Evolutionary conservation across 2,113 vertebrate genomes (phyloP).

Genomic region (Entomyzon cyanotis): DNA sequence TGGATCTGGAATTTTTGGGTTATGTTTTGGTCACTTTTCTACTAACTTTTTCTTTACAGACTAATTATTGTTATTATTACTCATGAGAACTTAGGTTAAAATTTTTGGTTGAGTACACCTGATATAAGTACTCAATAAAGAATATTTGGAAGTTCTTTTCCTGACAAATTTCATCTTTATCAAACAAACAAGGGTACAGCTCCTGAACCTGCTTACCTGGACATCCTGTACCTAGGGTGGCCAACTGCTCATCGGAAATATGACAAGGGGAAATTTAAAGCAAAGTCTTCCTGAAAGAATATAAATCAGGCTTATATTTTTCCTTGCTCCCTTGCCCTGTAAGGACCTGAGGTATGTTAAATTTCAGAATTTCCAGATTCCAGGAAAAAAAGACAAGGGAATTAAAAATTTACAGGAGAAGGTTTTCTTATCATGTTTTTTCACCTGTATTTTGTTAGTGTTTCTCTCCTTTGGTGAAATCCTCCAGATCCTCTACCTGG

Average conservation of each 20-base stretch:
- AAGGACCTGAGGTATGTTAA: background rate
- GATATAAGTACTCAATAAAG: background rate
- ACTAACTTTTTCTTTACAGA: background rate
- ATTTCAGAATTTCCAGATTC: background rate
- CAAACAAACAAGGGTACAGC: background rate
- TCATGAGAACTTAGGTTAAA: background rate
- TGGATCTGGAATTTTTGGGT: background rate
- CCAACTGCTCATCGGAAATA: background rate
- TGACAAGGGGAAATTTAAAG: slow-evolving; percentile 27
- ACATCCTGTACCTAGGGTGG: background rate
- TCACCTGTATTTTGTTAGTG: fast-evolving
- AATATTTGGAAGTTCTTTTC: background rate
- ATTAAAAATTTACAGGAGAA: background rate
- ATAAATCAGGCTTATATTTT: slow-evolving; percentile 20
- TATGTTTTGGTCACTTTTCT: background rate
- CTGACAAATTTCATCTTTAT: background rate
- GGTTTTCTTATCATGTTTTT: background rate
- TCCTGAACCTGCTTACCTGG: background rate
- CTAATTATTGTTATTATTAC: background rate
- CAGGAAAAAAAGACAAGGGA: background rate
- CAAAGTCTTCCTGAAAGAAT: background rate
- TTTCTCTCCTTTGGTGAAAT: background rate
- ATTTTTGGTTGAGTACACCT: background rate
- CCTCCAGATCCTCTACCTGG: background rate
- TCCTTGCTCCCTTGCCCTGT: background rate